phyloP scores from a whole-genome alignment of 2,797 vertebrate genomes.

The Enoplosus armatus region DNA sequence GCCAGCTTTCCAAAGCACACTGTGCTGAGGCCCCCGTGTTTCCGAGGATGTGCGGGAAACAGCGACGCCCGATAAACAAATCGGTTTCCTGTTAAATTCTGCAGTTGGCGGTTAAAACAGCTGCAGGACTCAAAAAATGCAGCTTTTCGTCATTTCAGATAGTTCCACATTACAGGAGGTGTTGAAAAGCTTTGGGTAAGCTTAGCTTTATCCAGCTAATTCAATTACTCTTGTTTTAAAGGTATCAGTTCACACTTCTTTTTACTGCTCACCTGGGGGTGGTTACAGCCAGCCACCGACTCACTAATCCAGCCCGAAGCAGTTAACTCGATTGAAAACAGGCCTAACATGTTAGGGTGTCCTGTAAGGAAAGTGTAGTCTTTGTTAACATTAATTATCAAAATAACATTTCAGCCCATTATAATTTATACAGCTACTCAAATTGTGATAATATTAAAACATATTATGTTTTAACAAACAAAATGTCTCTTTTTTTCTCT shows the following conservation, averaged over 20 bases:
- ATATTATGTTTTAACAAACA: too few species aligned
- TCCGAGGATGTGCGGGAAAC: slow-evolving; percentile 52
- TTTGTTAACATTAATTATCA: slow-evolving; percentile 5
- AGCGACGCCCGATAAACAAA: slow-evolving; percentile 57
- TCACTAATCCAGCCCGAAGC: slow-evolving; percentile 43
- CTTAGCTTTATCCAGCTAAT: slow-evolving; percentile 53
- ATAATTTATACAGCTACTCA: background rate
- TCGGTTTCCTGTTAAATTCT: slow-evolving; percentile 47
- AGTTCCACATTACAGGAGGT: slow-evolving; percentile 42
- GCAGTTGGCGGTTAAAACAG: slow-evolving; percentile 13
- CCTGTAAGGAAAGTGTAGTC: background rate
- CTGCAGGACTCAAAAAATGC: slow-evolving; percentile 4
- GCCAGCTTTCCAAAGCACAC: slow-evolving; percentile 69
- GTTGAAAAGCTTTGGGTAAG: slow-evolving; percentile 50
- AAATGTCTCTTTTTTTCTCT: too few species aligned
- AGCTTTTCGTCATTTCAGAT: slow-evolving; percentile 27
- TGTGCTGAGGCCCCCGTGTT: background rate
- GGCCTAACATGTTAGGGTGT: slow-evolving; percentile 13
- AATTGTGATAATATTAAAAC: background rate
- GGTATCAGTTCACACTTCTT: slow-evolving; percentile 68
- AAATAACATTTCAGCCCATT: background rate
- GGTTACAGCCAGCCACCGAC: slow-evolving; percentile 41
- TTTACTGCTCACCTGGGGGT: slow-evolving; percentile 69
- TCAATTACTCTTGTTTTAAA: slow-evolving; percentile 67
- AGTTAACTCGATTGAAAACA: slow-evolving; percentile 51